Evolutionary conservation across 2,797 vertebrate species (phyloP), one percentile per base, ranked within the genome.

Genomic region (Toxotes lorentzi): DNA sequence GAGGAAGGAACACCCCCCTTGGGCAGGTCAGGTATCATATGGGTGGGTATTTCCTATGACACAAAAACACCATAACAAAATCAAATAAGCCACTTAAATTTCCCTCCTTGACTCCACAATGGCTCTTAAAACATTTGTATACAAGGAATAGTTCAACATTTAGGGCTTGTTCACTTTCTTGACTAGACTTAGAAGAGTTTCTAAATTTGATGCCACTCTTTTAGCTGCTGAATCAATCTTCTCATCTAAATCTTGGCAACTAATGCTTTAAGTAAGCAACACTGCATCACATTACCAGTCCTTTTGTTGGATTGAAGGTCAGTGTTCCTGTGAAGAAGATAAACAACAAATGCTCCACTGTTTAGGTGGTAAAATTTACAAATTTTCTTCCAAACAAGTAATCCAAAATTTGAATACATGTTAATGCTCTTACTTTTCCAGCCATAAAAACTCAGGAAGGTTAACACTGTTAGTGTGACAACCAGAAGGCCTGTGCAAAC

Each of bases 351-450:
- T 16, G 4, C 1, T 32, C 19, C 4, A 14, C 58, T 45, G 21
- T 66, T 63, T 5, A 35, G 4, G 2, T 2, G 9, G 2, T 41
- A 48, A 35, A 54, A 34, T 24, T 11, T 11, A 23, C 1, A 34
- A 8, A 50, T 19, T 1, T 5, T 63, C 2, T 24, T n/a, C 12
- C 0, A 23, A n/a, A n/a, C n/a, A n/a, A n/a, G 1, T 17, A 9
- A 21, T 21, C 30, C 4, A 48, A 17, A 40, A 19, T 38, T 16
- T 54, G 32, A 38, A 45, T 12, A 12, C 0, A 17, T 32, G 32
- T 24, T 2, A 30, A 9, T 4, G 19, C 0, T 81, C 65, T 89
- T 77, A 94, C 92, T 19, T 74, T 78, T 85, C 48, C 60, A 70
- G 30, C 23, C 7, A 27, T 24, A 12, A 40, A 48, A 66, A 10